Percentiles rank a stretch among this genome's conserved stretches.
Conservation (phyloP, 2,888 invertebrate genomes). For the Leistus spinibarbis region DNA sequence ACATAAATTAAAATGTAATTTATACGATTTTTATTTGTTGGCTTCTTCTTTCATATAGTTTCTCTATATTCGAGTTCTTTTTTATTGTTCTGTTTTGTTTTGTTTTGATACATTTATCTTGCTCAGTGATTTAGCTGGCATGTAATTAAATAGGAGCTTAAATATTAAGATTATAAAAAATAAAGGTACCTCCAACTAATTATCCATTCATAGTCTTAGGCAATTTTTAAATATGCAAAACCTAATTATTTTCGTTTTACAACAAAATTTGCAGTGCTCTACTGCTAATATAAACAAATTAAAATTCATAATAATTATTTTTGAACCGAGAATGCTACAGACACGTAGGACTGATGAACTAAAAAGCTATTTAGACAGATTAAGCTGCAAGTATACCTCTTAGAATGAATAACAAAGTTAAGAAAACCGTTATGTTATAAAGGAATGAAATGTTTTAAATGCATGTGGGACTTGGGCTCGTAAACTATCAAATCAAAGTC, state of each 20-base stretch:
- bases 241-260: too few relatives aligned
- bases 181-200: not conserved
- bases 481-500: constrained; percentile 30
- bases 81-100: not conserved
- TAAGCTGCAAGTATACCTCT: too few relatives aligned
- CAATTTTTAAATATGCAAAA: too few relatives aligned
- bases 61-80: not conserved
- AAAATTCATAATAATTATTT: too few relatives aligned
- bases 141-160: not conserved
- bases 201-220: too few relatives aligned
- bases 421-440: not conserved
- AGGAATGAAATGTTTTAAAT: not conserved
- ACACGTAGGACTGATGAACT: too few relatives aligned
- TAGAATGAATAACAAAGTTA: not conserved
- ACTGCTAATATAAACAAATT: too few relatives aligned
- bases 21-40: constrained; percentile 33
- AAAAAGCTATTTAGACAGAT: too few relatives aligned
- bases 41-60: not conserved
- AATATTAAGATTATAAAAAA: not conserved
- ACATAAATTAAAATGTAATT: constrained; percentile 36
- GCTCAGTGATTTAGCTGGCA: not conserved
- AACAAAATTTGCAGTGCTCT: too few relatives aligned
- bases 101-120: not conserved
- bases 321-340: too few relatives aligned
- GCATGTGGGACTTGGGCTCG: constrained; percentile 11